Base-by-base conservation (phyloP, 2,797 vertebrate species). In the Serranus cabrilla region DNA sequence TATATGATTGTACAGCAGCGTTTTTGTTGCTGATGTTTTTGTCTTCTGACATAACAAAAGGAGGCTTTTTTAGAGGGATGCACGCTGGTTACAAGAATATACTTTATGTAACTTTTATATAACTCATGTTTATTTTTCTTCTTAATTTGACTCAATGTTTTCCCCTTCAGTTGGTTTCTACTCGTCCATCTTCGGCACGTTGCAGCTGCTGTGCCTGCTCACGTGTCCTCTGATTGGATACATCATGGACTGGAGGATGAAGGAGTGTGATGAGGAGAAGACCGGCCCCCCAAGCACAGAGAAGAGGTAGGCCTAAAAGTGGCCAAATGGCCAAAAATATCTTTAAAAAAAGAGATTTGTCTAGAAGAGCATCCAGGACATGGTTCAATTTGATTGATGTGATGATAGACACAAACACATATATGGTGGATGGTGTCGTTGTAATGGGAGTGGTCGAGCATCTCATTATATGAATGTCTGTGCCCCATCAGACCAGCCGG, bases 191-290 rank as follows among this genome's bases (percentile, higher is more conserved):
- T 98, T 98, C n/a, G 97, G 97, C 67, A 96, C 94, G 5, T 88
- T 98, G 91, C 97, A 98, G 91, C 92, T 98, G 76, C 90, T 97
- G 11, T 98, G 97, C 76, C 94, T 98, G 49, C 40, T 93, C 58
- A 97, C 96, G 10, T 97, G 95, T 62, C 97, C 97, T 70, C 91
- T 98, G 78, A 98, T 98, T 39, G 97, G 97, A 46, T 98, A 96
- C 82, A 94, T 98, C 91, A 97, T 98, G 97, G 97, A 98, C 93
- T 98, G 97, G 97, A 94, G 80, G 86, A 96, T 98, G 94, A 97
- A 96, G 86, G 96, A 97, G 58, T 95, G 95, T 52, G 70, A 75
- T 4, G 93, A 91, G 0, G 88, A 91, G 63, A 87, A 69, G 56
- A 16, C 47, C 4, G 3, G 9, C 59, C 1, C 21, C 2, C 7